phyloP scores from a whole-genome alignment of 2,797 vertebrate genomes.

The Girardinus metallicus region DNA sequence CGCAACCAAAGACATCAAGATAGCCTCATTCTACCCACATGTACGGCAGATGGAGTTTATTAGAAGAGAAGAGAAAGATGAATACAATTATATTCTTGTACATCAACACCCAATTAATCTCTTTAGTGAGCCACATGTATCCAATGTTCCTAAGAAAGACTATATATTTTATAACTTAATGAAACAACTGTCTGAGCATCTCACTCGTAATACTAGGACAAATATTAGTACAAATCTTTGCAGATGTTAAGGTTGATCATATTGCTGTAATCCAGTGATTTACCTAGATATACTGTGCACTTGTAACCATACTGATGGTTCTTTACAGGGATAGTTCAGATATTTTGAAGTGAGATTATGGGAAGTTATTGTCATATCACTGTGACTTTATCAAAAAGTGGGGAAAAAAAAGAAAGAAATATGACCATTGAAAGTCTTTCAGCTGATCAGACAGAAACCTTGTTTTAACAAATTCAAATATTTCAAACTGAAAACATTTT shows the following conservation, averaged over 20 bases:
- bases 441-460: not conserved
- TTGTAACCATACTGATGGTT: not conserved
- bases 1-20: conserved; percentile 24
- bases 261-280: not conserved
- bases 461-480: not conserved
- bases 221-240: not conserved
- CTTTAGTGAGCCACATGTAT: conserved; percentile 21
- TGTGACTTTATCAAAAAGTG: not conserved
- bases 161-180: conserved; percentile 38
- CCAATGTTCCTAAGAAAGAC: conserved; percentile 14
- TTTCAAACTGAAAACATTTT: not conserved
- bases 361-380: not conserved
- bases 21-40: not conserved
- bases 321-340: not conserved
- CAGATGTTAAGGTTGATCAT: not conserved
- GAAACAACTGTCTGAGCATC: conserved; percentile 9
- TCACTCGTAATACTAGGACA: not conserved
- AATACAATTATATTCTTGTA: not conserved
- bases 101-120: not conserved
- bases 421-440: not conserved
- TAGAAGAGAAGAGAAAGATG: not conserved
- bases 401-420: not conserved
- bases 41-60: not conserved
- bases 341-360: not conserved
- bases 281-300: not conserved